These are phyloP conservation scores for Agriotes lineatus DNA, from an alignment of 2,888 invertebrate genomes.

Conservation along the genomic window DNA sequence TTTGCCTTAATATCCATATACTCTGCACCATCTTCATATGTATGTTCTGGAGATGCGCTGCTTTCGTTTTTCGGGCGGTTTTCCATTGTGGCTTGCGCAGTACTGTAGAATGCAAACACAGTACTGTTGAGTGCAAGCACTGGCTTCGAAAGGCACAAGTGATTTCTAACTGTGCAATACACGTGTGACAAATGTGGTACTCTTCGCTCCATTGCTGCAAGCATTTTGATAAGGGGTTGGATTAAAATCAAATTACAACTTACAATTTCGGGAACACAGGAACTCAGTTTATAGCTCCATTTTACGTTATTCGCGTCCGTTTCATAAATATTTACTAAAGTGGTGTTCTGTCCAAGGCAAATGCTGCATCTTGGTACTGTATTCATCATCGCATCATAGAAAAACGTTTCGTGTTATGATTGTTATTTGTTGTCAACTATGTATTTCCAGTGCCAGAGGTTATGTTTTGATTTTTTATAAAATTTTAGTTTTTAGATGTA, in stretches of 20 bases:
- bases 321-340: conserved; percentile 47
- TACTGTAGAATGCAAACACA: conserved; percentile 54
- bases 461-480: too few relatives aligned
- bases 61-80: background rate
- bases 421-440: too few relatives aligned
- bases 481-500: too few relatives aligned
- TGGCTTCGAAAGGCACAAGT: conserved; percentile 54
- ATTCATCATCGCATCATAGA: too few relatives aligned
- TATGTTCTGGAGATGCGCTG: background rate
- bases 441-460: too few relatives aligned
- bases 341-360: background rate
- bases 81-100: conserved; percentile 30
- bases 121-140: conserved; percentile 54
- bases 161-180: conserved; percentile 53
- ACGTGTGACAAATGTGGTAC: conserved; percentile 52
- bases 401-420: too few relatives aligned
- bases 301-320: conserved; percentile 42
- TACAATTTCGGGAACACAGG: conserved; percentile 58
- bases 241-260: background rate
- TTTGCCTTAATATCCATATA: background rate
- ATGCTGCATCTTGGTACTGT: conserved; percentile 3
- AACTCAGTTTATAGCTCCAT: conserved; percentile 50
- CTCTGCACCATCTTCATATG: background rate
- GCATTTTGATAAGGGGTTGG: background rate
- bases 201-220: conserved; percentile 52